Evolutionary conservation across 2,113 vertebrate species (phyloP), one percentile per base, ranked within the genome.

Genomic region (Pleuronectes platessa): DNA sequence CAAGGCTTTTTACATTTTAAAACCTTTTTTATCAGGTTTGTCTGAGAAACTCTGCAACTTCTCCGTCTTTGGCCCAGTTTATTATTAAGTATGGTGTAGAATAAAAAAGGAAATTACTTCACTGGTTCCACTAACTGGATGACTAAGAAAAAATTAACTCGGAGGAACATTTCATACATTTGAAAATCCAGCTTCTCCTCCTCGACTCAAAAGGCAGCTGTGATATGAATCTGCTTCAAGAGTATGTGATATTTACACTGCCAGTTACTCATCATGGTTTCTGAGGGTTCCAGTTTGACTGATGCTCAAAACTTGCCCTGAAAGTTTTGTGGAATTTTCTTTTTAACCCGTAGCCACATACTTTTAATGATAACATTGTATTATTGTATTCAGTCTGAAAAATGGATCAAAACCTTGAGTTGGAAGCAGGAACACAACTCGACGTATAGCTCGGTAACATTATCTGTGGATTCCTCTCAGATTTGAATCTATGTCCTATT

Each of bases 241-340:
- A 83, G 62, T 75, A 78, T 77, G 73, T 78, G 80, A 68, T 73
- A 83, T 85, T 85, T 75, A 65, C 51, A 66, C 40, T 54, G 59
- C 26, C 40, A 55, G 26, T 81, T 72, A 81, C 60, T 83, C 71
- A 76, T 64, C 18, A 45, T 67, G 67, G 21, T 3, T 35, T 23
- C 64, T 47, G 12, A 12, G 20, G 55, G 51, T 77, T 82, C 18
- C 37, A 72, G 47, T 61, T 14, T 23, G 42, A 45, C 1, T 10
- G 35, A 37, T 2, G 35, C 8, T 37, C 35, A 47, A 47, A 14
- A 47, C 14, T 47, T 6, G 45, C 45, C 11, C 45, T 5, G 11
- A 47, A 47, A 17, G 12, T 47, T 13, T 47, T 14, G 3, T 9
- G 35, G 35, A 9, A 35, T 35, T 40, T 12, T 40, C 8, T 40